These are phyloP conservation scores for Euwallacea fornicatus DNA, from an alignment of 1,140 invertebrate species.

Conservation along the genomic window DNA sequence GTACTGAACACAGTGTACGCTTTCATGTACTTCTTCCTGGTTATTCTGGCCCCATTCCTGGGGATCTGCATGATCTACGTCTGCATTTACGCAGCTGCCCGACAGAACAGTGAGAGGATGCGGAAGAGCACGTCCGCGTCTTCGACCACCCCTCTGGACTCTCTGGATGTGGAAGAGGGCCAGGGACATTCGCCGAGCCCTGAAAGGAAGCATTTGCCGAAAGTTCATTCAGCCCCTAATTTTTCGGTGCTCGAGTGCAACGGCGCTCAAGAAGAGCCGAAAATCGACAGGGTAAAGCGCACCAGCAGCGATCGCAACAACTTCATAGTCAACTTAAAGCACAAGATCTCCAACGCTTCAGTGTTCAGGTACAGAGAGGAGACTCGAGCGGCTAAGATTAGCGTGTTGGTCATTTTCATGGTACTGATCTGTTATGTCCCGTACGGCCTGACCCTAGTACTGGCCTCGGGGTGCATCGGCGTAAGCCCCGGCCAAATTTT, in stretches of 20 bases:
- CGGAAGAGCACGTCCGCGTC: slow-evolving; percentile 54
- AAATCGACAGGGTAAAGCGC: slow-evolving; percentile 42
- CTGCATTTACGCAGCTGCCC: slow-evolving; percentile 71
- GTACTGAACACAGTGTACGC: slow-evolving; percentile 52
- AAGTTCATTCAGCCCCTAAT: slow-evolving; percentile 50
- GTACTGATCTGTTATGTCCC: slow-evolving; percentile 72
- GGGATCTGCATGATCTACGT: slow-evolving; percentile 71
- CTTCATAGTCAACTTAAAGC: slow-evolving; percentile 71
- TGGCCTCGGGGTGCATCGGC: slow-evolving; percentile 52
- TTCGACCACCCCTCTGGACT: slow-evolving; percentile 38
- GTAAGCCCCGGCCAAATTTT: slow-evolving; percentile 53
- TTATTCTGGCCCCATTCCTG: slow-evolving; percentile 68
- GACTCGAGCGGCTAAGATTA: slow-evolving; percentile 77
- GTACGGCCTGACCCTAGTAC: slow-evolving; percentile 60
- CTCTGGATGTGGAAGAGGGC: slow-evolving; percentile 13
- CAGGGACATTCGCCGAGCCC: slow-evolving; percentile 6
- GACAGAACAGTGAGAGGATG: slow-evolving; percentile 69
- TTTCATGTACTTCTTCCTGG: slow-evolving; percentile 58
- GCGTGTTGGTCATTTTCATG: slow-evolving; percentile 72
- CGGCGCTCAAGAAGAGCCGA: slow-evolving; percentile 6
- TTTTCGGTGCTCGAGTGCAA: slow-evolving; percentile 41
- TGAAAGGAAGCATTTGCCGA: slow-evolving; percentile 39
- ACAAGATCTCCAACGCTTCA: slow-evolving; percentile 80
- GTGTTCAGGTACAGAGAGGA: slow-evolving; percentile 80
- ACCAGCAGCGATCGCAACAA: slow-evolving; percentile 52